phyloP scores from a whole-genome alignment of 2,113 vertebrate species.

The Xiphophorus couchianus region DNA sequence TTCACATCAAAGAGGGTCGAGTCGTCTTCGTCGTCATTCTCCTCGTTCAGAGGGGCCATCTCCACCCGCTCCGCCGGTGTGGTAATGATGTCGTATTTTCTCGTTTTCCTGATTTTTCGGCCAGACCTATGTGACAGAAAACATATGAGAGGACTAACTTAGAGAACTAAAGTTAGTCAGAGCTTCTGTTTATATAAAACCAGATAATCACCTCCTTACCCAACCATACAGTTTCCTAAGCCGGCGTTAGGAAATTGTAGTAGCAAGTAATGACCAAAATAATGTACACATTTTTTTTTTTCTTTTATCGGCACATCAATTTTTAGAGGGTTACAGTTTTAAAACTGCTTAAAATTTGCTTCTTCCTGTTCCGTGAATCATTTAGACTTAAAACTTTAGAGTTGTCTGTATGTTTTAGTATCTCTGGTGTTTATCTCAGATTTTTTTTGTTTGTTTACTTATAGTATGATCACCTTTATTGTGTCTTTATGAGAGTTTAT shows the following conservation, averaged over 20 bases:
- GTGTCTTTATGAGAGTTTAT: too few species aligned
- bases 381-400: background rate
- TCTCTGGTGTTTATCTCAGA: background rate
- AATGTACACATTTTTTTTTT: background rate
- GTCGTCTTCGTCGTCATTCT: conserved; percentile 90
- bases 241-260: background rate
- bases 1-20: conserved; percentile 95
- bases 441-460: background rate
- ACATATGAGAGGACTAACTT: background rate
- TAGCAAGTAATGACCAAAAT: background rate
- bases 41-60: conserved; percentile 96
- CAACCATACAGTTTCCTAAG: too few species aligned
- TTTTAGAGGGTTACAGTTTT: background rate
- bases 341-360: background rate
- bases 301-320: background rate
- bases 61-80: conserved; percentile 93
- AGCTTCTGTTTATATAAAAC: background rate
- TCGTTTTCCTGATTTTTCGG: conserved; percentile 89
- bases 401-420: background rate
- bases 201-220: background rate
- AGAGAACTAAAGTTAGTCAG: background rate
- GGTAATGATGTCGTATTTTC: conserved; percentile 97
- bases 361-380: too few species aligned
- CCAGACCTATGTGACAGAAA: conserved; percentile 81
- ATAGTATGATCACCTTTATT: background rate